Evolutionary conservation across 2,797 vertebrate species (phyloP).

Genomic region (Numenius phaeopus): DNA sequence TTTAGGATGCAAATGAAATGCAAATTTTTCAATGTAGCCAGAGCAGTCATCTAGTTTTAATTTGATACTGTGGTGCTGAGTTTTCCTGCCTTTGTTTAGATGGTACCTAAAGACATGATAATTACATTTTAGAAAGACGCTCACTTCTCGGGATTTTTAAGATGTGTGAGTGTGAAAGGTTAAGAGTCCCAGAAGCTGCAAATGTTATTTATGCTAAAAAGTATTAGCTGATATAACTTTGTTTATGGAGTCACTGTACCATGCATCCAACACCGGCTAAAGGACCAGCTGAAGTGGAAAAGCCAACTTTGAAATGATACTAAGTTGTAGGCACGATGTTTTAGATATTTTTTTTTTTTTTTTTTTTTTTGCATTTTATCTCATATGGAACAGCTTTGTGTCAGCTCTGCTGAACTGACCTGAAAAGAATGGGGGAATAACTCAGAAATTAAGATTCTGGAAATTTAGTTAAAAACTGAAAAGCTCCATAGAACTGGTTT

Average conservation of each 20-base stretch:
- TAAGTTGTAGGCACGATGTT: background rate
- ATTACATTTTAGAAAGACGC: background rate
- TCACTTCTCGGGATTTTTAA: background rate
- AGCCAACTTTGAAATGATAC: background rate
- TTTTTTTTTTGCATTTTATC: background rate
- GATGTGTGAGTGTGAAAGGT: background rate
- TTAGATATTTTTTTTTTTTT: too few species aligned
- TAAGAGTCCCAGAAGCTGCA: background rate
- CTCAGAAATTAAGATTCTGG: background rate
- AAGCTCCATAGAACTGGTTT: background rate
- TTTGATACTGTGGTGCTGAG: background rate
- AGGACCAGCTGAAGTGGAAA: background rate
- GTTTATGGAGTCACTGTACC: background rate
- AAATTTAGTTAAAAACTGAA: background rate
- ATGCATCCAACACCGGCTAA: background rate
- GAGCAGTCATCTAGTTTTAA: background rate
- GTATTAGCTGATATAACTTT: background rate
- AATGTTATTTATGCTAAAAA: background rate
- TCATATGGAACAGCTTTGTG: background rate
- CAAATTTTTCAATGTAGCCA: background rate
- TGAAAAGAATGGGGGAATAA: background rate
- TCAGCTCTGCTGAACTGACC: background rate
- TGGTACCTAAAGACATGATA: background rate
- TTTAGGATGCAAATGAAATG: conserved; percentile 5
- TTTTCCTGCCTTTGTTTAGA: background rate